Conservation (phyloP, 1,140 invertebrate species). For the Sycobia sp. region DNA sequence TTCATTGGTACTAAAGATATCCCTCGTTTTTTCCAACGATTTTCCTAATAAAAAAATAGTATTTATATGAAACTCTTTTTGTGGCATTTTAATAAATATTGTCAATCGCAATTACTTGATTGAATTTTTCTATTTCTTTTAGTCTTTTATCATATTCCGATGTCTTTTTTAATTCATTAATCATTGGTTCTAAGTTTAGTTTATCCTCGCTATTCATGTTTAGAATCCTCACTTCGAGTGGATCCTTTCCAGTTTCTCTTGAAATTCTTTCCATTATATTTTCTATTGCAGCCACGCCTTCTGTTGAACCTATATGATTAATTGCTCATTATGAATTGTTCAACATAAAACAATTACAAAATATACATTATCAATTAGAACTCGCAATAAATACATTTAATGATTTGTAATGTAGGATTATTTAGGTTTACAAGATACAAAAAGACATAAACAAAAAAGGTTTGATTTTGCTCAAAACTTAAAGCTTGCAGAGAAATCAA, state of each 20-base stretch:
- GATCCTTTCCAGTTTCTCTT: slow-evolving; percentile 68
- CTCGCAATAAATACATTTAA: too few relatives aligned
- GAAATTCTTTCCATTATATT: slow-evolving; percentile 84
- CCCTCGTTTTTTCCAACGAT: slow-evolving; percentile 80
- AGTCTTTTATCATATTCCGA: slow-evolving; percentile 68
- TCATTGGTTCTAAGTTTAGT: slow-evolving; percentile 53
- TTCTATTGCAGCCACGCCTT: slow-evolving; percentile 68
- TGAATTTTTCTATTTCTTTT: slow-evolving; percentile 66
- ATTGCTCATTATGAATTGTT: too few relatives aligned
- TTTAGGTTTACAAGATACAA: too few relatives aligned
- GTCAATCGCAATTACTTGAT: slow-evolving; percentile 56
- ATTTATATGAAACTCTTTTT: neutral
- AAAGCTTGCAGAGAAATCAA: too few relatives aligned
- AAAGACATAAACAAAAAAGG: too few relatives aligned
- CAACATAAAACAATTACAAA: neutral
- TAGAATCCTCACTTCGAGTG: slow-evolving; percentile 67
- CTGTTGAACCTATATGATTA: slow-evolving; percentile 12
- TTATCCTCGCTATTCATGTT: slow-evolving; percentile 65
- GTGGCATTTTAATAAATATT: neutral
- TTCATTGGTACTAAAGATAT: slow-evolving; percentile 73
- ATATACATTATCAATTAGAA: neutral
- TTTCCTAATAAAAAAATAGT: slow-evolving; percentile 52
- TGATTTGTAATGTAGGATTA: too few relatives aligned
- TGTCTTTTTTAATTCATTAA: slow-evolving; percentile 65
- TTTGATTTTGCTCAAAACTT: too few relatives aligned